Percentiles rank a stretch among this genome's conserved stretches.
Evolutionary conservation across 2,888 invertebrate species (phyloP).

Genomic region (Ceratothoa steindachneri): DNA sequence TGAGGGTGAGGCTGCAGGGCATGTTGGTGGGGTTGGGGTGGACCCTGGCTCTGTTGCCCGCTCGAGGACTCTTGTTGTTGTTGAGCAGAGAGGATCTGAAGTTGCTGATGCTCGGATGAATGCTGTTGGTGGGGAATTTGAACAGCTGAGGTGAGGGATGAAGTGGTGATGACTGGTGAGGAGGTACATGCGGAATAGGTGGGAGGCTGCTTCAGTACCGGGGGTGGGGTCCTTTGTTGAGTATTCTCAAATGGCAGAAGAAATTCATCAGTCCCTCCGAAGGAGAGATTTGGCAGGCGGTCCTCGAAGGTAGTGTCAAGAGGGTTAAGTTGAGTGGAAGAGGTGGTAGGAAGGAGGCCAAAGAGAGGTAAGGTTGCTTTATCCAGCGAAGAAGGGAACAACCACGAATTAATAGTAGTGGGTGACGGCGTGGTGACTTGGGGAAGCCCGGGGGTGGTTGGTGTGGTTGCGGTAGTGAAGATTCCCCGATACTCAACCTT

Average conservation of each 20-base stretch:
- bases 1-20: constrained; percentile 52
- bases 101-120: constrained; percentile 41
- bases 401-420: constrained; percentile 65
- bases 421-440: constrained; percentile 59
- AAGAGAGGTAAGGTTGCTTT: constrained; percentile 59
- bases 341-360: constrained; percentile 40
- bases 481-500: constrained; percentile 63
- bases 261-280: constrained; percentile 31
- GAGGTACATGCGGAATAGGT: constrained; percentile 59
- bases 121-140: constrained; percentile 25
- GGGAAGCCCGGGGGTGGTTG: constrained; percentile 53
- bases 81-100: constrained; percentile 50
- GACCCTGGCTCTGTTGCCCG: constrained; percentile 50
- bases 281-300: constrained; percentile 57
- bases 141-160: constrained; percentile 48
- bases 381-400: constrained; percentile 58
- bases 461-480: constrained; percentile 64
- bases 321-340: constrained; percentile 18
- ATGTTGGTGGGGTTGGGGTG: constrained; percentile 51
- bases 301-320: constrained; percentile 61
- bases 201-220: constrained; percentile 63
- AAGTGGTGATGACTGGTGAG: constrained; percentile 49
- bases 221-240: constrained; percentile 51
- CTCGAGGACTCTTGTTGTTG: constrained; percentile 66
- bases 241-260: constrained; percentile 35